These are phyloP conservation scores for Rhodeus uyekii DNA, from an alignment of 2,797 vertebrate genomes.

Conservation along the genomic window DNA sequence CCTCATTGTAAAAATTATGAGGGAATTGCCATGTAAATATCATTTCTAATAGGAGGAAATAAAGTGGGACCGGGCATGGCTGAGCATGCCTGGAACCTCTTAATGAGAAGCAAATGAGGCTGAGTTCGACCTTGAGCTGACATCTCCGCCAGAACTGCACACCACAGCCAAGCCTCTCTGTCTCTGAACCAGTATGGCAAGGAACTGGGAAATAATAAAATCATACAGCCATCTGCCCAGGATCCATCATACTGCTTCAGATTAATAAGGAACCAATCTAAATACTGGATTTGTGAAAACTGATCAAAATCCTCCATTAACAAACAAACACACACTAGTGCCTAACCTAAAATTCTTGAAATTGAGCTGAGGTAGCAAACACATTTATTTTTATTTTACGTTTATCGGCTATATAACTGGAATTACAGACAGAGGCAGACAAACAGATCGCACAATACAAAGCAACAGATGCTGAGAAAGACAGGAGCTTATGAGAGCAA, in stretches of 20 bases:
- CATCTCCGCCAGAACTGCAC: background rate
- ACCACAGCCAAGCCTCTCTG: slow-evolving; percentile 45
- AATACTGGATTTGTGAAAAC: slow-evolving; percentile 44
- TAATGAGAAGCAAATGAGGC: slow-evolving; percentile 43
- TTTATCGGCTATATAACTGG: too few species aligned
- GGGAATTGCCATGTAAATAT: slow-evolving; percentile 21
- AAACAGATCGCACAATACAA: too few species aligned
- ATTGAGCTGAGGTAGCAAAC: too few species aligned
- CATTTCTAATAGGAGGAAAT: slow-evolving; percentile 5
- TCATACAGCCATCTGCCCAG: slow-evolving; percentile 55
- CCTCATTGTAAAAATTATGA: background rate
- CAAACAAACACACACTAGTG: too few species aligned
- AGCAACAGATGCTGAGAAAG: slow-evolving; percentile 28
- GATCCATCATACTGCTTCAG: slow-evolving; percentile 43
- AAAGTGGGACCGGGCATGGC: slow-evolving; percentile 31
- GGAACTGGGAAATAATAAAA: slow-evolving; percentile 55
- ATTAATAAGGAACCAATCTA: slow-evolving; percentile 30
- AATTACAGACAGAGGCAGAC: too few species aligned
- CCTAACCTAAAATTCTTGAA: too few species aligned
- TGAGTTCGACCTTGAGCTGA: slow-evolving; percentile 19
- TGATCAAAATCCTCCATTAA: too few species aligned
- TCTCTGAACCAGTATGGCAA: slow-evolving; percentile 47
- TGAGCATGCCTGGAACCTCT: slow-evolving; percentile 43
- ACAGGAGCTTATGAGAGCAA: slow-evolving; percentile 22
- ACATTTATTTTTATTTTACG: too few species aligned